Evolutionary conservation across 2,888 invertebrate genomes (phyloP).

Genomic region (Amaurobius ferox): DNA sequence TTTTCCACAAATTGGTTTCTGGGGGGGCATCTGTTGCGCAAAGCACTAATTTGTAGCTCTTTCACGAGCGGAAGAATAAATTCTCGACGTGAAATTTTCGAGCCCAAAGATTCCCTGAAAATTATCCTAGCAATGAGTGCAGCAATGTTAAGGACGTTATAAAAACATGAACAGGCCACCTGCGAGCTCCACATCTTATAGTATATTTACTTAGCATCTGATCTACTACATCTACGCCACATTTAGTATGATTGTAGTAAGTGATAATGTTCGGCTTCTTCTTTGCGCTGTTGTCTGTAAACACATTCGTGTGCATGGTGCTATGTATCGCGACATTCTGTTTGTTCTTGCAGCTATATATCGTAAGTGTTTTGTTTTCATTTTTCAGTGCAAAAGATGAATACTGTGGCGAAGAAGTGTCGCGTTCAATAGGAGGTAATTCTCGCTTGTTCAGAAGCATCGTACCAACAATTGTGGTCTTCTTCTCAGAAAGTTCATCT

Average conservation of each 20-base stretch:
- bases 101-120: background rate
- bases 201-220: slow-evolving; percentile 24
- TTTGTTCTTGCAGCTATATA: background rate
- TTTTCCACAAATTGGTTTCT: slow-evolving; percentile 2
- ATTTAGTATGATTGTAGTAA: slow-evolving; percentile 19
- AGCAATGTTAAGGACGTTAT: slow-evolving; percentile 20
- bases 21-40: background rate
- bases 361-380: background rate
- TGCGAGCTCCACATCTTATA: background rate
- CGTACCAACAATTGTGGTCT: background rate
- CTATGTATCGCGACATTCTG: background rate
- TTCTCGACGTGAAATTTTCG: no score
- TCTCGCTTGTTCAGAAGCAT: background rate
- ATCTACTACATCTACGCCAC: slow-evolving; percentile 9
- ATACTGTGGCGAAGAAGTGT: background rate
- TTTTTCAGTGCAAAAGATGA: background rate
- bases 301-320: background rate
- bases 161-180: slow-evolving; percentile 25
- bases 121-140: slow-evolving; percentile 22
- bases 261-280: background rate
- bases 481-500: background rate
- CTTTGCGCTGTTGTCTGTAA: no score
- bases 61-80: no score
- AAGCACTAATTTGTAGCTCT: background rate
- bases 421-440: background rate